phyloP scores from a whole-genome alignment of 2,888 invertebrate genomes.

The Parascotia fuliginaria region DNA sequence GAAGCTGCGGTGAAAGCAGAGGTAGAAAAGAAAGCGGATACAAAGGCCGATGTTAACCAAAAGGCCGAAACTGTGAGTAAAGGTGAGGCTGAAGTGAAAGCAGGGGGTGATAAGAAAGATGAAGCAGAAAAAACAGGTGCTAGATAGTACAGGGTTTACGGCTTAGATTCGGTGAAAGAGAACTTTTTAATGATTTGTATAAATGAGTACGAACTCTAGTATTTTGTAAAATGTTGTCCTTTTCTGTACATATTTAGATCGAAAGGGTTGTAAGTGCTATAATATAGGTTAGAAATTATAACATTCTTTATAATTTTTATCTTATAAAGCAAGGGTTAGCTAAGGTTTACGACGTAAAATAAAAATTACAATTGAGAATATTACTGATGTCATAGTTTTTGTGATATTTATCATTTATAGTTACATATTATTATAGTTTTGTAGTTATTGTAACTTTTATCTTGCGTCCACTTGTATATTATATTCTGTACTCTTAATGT shows the following conservation, averaged over 20 bases:
- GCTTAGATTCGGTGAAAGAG: conserved; percentile 33
- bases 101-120: conserved; percentile 14
- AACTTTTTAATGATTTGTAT: conserved; percentile 36
- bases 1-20: conserved; percentile 17
- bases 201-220: conserved; percentile 39
- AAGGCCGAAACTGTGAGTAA: not conserved
- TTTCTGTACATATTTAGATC: conserved; percentile 40
- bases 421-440: not conserved
- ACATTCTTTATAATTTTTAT: conserved; percentile 29
- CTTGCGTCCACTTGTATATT: conserved; percentile 27
- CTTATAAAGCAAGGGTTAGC: conserved; percentile 7
- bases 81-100: conserved; percentile 2
- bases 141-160: conserved; percentile 72
- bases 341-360: conserved; percentile 21
- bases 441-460: conserved; percentile 14
- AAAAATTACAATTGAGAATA: conserved; percentile 15
- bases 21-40: conserved; percentile 6
- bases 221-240: conserved; percentile 35
- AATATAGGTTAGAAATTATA: conserved; percentile 29
- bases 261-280: conserved; percentile 15
- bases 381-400: conserved; percentile 7
- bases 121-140: conserved; percentile 58
- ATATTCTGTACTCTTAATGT: conserved; percentile 11
- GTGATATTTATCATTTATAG: not conserved
- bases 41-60: conserved; percentile 11